Evolutionary conservation across 2,888 invertebrate genomes (phyloP).

Genomic region (Gryllus longicercus): DNA sequence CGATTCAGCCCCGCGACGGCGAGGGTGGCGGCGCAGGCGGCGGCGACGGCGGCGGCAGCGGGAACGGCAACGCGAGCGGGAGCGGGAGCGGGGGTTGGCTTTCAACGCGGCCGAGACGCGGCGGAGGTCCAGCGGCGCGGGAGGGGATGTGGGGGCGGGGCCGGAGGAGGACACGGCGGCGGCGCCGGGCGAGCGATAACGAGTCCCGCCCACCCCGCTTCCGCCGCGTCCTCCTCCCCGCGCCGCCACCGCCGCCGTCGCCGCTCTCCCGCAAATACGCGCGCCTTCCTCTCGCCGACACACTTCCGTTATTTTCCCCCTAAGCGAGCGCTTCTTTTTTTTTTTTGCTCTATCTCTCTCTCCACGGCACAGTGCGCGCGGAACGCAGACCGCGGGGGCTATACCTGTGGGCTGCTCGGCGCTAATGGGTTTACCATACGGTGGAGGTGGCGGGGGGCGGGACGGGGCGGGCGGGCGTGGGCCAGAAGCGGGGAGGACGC

Average conservation of each 20-base stretch:
- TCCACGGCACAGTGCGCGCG: not conserved
- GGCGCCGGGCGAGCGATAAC: not conserved
- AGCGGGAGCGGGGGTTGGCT: too few relatives aligned
- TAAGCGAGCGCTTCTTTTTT: not conserved
- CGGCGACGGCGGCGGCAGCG: not conserved
- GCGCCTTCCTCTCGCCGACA: not conserved
- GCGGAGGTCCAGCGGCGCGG: too few relatives aligned
- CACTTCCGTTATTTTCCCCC: not conserved
- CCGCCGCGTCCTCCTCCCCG: not conserved
- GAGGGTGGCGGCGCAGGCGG: not conserved
- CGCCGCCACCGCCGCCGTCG: not conserved
- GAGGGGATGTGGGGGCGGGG: not conserved
- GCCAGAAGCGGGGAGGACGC: not conserved
- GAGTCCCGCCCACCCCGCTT: not conserved
- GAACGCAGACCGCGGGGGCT: not conserved
- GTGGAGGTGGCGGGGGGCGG: not conserved
- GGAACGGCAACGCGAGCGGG: not conserved
- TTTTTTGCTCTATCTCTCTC: not conserved
- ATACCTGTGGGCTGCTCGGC: not conserved
- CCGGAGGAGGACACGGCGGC: not conserved
- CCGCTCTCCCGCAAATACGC: not conserved
- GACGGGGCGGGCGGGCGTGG: not conserved
- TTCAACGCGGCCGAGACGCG: too few relatives aligned
- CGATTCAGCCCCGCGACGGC: not conserved
- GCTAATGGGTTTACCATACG: constrained; percentile 8